Evolutionary conservation across 1,140 invertebrate genomes (phyloP).

Genomic region (Brachionus sp.): DNA sequence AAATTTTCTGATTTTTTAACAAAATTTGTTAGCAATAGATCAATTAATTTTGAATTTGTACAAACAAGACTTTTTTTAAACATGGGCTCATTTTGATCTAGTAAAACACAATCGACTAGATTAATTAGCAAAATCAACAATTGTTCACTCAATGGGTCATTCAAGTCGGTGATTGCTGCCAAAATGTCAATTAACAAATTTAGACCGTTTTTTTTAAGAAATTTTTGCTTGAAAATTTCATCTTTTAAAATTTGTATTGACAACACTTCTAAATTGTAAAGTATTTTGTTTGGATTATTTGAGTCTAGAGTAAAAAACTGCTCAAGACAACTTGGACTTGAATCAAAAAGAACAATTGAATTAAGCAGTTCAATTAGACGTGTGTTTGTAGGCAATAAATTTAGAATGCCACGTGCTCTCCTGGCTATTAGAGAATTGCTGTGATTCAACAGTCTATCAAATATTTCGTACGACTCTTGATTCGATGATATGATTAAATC

Average conservation of each 20-base stretch:
- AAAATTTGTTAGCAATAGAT: not conserved
- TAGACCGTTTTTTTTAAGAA: not conserved
- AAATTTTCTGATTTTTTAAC: not conserved
- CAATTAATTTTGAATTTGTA: not conserved
- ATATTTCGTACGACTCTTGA: conserved; percentile 62
- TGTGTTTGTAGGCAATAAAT: conserved; percentile 63
- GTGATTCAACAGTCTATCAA: conserved; percentile 62
- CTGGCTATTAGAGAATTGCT: conserved; percentile 61
- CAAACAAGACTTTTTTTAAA: not conserved
- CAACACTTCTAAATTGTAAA: conserved; percentile 3
- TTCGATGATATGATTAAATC: conserved; percentile 63
- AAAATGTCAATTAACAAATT: not conserved
- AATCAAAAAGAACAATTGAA: conserved; percentile 52
- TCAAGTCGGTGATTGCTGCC: not conserved
- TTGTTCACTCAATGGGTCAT: not conserved
- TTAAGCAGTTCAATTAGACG: conserved; percentile 60
- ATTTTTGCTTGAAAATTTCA: conserved; percentile 26
- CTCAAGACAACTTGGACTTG: not conserved
- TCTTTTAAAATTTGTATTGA: not conserved
- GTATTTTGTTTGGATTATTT: not conserved
- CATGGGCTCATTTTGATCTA: not conserved
- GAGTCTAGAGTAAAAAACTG: not conserved
- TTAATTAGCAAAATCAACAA: not conserved
- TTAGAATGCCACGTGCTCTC: conserved; percentile 60
- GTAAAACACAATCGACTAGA: not conserved